Base-by-base conservation (phyloP, 2,888 invertebrate species). In the Mythimna pallens region DNA sequence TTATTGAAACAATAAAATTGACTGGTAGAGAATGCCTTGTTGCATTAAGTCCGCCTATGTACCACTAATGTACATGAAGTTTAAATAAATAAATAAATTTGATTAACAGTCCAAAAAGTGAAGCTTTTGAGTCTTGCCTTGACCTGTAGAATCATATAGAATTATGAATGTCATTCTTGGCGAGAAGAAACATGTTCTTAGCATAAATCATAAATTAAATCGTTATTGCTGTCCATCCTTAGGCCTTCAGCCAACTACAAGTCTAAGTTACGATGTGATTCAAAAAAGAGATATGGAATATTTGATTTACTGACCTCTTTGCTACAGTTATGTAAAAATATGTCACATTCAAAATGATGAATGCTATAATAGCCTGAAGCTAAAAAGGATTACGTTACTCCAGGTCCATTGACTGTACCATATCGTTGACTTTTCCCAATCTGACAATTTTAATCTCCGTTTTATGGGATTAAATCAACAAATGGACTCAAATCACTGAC, bases 361-460 rank as follows among this genome's bases (percentile, higher is more conserved):
- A 82, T 83, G 57, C 54, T 65, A 7, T 22, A 62, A 7, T 22
- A 62, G 54, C 70, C 34, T 58, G 10, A 3, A 50, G 43, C 52
- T 54, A 54, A 73, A 57, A 66, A 52, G 65, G 62, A 73, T 77
- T 54, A 66, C 65, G 30, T 63, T 62, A 47, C 70, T 70, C 63
- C n/a, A 59, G 76, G 58, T 66, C 59, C 81, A 70, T 70, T 73
- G 80, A 55, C 57, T 64, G 61, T 72, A 66, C 76, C 62, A 78
- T 83, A 81, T 68, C 71, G 72, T 79, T 75, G 73, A 86, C 64
- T 83, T 83, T 81, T 78, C 73, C 85, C 83, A 80, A 84, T 79
- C 76, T 81, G 86, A 88, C 86, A 84, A 82, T 86, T 86, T 87
- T 84, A 87, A 86, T 85, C 82, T 84, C 70, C 82, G 66, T 85